phyloP scores from a whole-genome alignment of 2,888 invertebrate genomes.

The Bruchidius siliquastri region DNA sequence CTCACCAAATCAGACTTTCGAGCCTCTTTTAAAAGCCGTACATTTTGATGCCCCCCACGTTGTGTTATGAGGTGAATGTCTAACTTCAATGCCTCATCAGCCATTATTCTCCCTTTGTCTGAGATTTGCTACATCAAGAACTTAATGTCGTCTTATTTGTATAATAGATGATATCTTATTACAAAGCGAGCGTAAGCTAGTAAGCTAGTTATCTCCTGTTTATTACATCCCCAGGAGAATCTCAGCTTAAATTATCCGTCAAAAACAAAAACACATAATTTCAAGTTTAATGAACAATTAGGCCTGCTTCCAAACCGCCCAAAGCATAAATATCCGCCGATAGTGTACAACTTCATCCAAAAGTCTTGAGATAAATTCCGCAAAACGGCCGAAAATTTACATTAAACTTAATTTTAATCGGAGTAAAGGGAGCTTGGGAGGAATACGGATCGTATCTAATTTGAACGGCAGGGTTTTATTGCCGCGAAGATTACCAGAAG shows the following conservation, averaged over 20 bases:
- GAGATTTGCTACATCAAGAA: too few relatives aligned
- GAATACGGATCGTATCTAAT: background rate
- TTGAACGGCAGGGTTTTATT: background rate
- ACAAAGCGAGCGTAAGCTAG: background rate
- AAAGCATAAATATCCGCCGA: background rate
- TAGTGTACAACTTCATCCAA: background rate
- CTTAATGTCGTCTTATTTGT: background rate
- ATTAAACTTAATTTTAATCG: background rate
- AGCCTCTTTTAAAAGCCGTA: too few relatives aligned
- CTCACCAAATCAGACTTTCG: too few relatives aligned
- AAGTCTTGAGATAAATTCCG: background rate
- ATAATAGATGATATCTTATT: background rate
- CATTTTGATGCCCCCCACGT: too few relatives aligned
- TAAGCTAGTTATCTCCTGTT: background rate
- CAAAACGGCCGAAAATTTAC: background rate
- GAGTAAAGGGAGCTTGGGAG: background rate
- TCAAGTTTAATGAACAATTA: background rate
- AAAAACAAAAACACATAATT: background rate
- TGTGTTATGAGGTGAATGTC: too few relatives aligned
- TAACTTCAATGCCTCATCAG: too few relatives aligned
- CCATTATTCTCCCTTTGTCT: too few relatives aligned
- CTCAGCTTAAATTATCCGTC: background rate
- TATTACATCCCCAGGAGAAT: background rate
- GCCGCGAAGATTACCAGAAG: background rate
- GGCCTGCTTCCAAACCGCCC: background rate